Evolutionary conservation across 1,140 invertebrate species (phyloP).

Genomic region (Myzus persicae): DNA sequence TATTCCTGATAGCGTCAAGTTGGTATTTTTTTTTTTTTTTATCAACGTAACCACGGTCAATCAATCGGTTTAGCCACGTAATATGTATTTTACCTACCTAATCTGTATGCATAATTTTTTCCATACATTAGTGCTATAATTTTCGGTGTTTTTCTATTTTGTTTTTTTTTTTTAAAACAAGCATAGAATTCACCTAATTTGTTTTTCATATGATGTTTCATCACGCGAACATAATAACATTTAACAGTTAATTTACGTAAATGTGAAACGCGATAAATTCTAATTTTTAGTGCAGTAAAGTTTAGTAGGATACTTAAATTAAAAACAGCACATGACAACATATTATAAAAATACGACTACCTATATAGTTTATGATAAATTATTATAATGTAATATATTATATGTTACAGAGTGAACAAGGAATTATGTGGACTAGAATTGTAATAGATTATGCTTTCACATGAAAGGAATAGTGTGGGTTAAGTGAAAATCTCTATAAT

Average conservation of each 20-base stretch:
- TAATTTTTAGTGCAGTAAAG: neutral
- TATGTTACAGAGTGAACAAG: neutral
- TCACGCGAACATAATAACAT: neutral
- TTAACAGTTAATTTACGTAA: constrained; percentile 7
- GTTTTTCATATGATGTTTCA: neutral
- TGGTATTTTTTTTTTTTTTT: neutral
- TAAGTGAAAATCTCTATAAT: neutral
- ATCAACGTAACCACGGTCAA: neutral
- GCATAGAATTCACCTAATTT: constrained; percentile 3
- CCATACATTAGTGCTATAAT: neutral
- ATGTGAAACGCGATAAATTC: neutral
- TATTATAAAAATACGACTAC: neutral
- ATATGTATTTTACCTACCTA: neutral
- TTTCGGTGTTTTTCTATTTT: neutral
- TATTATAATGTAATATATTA: neutral
- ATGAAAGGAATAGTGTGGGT: neutral
- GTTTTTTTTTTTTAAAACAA: neutral
- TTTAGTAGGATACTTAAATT: neutral
- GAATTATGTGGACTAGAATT: constrained; percentile 5
- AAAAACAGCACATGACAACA: neutral
- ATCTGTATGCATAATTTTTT: neutral
- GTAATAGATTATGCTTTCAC: neutral
- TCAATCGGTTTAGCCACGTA: neutral
- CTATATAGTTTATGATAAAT: constrained; percentile 18
- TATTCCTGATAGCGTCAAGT: too few relatives aligned